These are phyloP conservation scores for Craterocephalus amniculus DNA, from an alignment of 2,797 vertebrate species.

Conservation along the genomic window DNA sequence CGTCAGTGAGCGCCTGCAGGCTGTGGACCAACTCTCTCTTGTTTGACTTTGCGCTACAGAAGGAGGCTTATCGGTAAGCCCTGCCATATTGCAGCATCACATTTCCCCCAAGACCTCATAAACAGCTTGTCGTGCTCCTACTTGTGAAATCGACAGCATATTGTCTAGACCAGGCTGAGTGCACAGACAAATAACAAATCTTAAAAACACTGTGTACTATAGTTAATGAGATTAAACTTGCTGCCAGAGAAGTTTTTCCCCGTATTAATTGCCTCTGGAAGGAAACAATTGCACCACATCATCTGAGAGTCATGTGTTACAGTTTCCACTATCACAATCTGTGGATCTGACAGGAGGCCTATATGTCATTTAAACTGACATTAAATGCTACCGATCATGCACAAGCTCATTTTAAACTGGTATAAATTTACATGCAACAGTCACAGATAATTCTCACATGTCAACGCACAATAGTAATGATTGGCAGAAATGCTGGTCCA, in stretches of 20 bases:
- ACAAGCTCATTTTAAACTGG: background rate
- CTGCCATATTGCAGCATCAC: constrained; percentile 69
- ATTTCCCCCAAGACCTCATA: constrained; percentile 76
- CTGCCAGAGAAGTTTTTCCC: constrained; percentile 50
- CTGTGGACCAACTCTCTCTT: constrained; percentile 64
- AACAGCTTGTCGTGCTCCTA: constrained; percentile 75
- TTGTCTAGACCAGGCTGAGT: constrained; percentile 72
- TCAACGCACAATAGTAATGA: constrained; percentile 50
- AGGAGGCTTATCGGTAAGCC: constrained; percentile 72
- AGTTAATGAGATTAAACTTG: constrained; percentile 74
- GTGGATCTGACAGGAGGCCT: constrained; percentile 10
- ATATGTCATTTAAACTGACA: constrained; percentile 28
- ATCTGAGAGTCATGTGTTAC: constrained; percentile 21
- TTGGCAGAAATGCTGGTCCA: constrained; percentile 64
- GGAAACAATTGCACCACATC: constrained; percentile 33
- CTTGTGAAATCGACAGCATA: constrained; percentile 68
- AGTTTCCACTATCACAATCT: constrained; percentile 23
- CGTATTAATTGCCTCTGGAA: constrained; percentile 56
- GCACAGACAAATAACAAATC: constrained; percentile 69
- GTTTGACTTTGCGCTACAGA: constrained; percentile 70
- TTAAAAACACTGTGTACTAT: constrained; percentile 62
- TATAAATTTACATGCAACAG: constrained; percentile 1
- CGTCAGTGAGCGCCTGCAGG: constrained; percentile 52
- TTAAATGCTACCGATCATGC: constrained; percentile 24
- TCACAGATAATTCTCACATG: background rate